Base-by-base conservation (phyloP, 2,797 vertebrate species). In the Cossypha heuglini region DNA sequence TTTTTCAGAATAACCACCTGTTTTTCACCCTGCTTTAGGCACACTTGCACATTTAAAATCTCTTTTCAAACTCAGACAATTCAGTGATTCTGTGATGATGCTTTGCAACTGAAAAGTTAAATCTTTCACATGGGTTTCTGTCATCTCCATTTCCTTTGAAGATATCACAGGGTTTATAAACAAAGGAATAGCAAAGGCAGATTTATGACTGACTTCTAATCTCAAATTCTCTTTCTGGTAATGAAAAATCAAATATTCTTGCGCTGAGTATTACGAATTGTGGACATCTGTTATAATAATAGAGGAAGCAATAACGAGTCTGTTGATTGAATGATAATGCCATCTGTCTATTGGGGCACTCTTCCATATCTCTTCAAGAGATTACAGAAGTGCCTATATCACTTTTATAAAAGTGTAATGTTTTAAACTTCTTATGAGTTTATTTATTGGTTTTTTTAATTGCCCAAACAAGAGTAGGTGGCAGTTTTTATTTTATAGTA, bases 271-370 rank as follows among this genome's bases (percentile, higher is more conserved):
- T 92, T 80, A 73, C 3, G 17, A 85, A 80, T 71, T 71, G 51
- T 59, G 28, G 54, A 64, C 64, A 85, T 94, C 91, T 96, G 86
- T 75, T 89, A 5, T 54, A 62, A 76, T 76, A 86, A 73, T 77
- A 72, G 71, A 96, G 84, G 91, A 96, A 95, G 72, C 69, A 88
- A 75, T 83, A 90, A 55, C 20, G 12, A 77, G 58, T 55, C 79
- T 96, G 75, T 42, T 93, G 79, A 74, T 90, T 64, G 64, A 83
- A 45, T 69, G 94, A 90, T 96, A 88, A 80, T 72, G 51, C 33
- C 66, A 43, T 91, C 91, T 93, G 61, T 80, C 90, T 75, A 25
- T 58, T 83, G 54, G 26, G 35, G 21, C 57, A 92, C 61, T 38
- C 17, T 74, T 77, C n/a, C 49, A 33, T 43, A 13, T 85, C 75